A percentile compares a stretch with the other conserved stretches of the same genome.
Evolutionary conservation across 2,113 vertebrate species (phyloP).

Genomic region (Seriola rivoliana): DNA sequence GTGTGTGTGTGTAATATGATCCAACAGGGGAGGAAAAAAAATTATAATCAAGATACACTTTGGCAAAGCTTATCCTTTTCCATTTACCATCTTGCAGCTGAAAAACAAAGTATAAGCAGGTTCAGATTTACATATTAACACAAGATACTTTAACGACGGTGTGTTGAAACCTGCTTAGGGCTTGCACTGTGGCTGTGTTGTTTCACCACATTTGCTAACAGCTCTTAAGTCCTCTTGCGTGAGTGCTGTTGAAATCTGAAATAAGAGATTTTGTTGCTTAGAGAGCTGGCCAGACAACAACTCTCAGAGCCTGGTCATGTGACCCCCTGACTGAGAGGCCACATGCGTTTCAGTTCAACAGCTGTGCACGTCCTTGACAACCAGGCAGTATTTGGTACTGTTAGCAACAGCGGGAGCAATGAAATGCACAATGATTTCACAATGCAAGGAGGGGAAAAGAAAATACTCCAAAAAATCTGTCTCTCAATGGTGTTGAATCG

Average conservation of each 20-base stretch:
- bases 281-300: constrained; percentile 68
- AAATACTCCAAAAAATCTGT: constrained; percentile 25
- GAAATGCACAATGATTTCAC: constrained; percentile 52
- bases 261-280: constrained; percentile 70
- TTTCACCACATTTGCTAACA: constrained; percentile 43
- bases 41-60: neutral
- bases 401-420: constrained; percentile 62
- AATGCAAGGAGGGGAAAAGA: constrained; percentile 19
- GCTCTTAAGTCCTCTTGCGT: constrained; percentile 14
- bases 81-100: neutral
- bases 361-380: constrained; percentile 81
- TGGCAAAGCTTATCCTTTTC: neutral
- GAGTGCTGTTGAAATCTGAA: constrained; percentile 76
- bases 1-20: neutral
- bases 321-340: constrained; percentile 70
- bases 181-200: neutral
- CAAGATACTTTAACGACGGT: neutral
- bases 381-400: constrained; percentile 66
- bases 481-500: neutral
- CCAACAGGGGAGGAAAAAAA: neutral
- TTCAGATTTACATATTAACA: neutral
- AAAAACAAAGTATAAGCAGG: neutral
- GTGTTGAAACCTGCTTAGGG: constrained; percentile 20
- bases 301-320: constrained; percentile 69
- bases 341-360: constrained; percentile 72